Evolutionary conservation across 2,888 invertebrate species (phyloP).

Genomic region (Rhodophaea formosa): DNA sequence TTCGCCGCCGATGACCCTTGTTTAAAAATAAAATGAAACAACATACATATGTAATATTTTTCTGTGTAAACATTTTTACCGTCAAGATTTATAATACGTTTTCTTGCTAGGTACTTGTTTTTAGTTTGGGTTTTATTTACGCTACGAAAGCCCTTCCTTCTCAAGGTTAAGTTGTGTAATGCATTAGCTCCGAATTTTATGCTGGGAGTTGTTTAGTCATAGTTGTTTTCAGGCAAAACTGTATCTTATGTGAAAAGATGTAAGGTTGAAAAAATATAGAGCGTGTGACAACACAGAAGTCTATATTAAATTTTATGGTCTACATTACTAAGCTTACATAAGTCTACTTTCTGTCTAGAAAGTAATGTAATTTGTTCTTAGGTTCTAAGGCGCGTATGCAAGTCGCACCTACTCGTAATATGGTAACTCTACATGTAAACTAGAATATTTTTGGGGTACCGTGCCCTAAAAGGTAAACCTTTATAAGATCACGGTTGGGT

Average conservation of each 20-base stretch:
- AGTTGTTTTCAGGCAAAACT: background rate
- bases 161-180: background rate
- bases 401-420: too few relatives aligned
- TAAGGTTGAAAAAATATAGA: background rate
- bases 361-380: background rate
- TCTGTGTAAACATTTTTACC: too few relatives aligned
- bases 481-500: too few relatives aligned
- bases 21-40: too few relatives aligned
- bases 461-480: too few relatives aligned
- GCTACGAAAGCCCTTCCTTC: background rate
- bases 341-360: background rate
- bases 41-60: too few relatives aligned
- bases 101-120: background rate
- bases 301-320: background rate
- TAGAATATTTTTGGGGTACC: too few relatives aligned
- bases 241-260: background rate
- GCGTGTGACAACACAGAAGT: background rate
- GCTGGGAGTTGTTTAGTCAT: background rate
- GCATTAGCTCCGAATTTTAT: background rate
- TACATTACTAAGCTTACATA: background rate
- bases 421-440: background rate
- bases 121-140: too few relatives aligned
- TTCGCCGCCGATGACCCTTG: too few relatives aligned
- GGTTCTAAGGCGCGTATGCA: background rate
- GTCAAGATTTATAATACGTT: too few relatives aligned